Conservation (phyloP, 2,113 vertebrate species). For the Sminthopsis crassicaudata region DNA sequence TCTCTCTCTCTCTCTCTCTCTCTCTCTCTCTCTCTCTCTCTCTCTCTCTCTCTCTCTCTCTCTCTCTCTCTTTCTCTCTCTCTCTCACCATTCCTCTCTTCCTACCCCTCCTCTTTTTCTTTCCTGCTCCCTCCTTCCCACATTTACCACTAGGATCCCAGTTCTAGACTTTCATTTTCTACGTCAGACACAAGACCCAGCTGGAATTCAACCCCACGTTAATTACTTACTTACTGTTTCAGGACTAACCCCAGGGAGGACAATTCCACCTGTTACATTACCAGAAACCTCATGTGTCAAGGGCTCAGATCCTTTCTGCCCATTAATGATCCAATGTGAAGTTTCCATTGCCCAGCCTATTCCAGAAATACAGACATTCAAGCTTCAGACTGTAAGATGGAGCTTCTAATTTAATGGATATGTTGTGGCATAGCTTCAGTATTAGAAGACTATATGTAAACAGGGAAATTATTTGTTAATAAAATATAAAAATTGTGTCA, state of each 20-base stretch:
- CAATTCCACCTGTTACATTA: slow-evolving; percentile 22
- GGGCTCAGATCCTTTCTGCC: background rate
- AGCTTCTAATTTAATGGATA: slow-evolving; percentile 30
- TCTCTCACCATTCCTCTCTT: background rate
- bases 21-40: background rate
- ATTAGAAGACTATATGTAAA: background rate
- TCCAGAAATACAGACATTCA: slow-evolving; percentile 8
- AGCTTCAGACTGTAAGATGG: background rate
- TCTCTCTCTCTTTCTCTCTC: background rate
- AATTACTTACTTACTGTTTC: background rate
- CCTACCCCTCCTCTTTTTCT: background rate
- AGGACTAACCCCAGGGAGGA: slow-evolving; percentile 20
- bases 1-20: background rate
- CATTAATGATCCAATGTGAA: background rate
- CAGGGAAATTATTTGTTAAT: background rate
- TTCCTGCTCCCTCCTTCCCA: no score
- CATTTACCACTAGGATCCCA: background rate
- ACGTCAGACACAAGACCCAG: background rate
- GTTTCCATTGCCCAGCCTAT: background rate
- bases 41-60: background rate
- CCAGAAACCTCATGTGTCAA: background rate
- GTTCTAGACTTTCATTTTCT: slow-evolving; percentile 5
- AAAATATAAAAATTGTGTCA: background rate
- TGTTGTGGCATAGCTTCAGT: slow-evolving; percentile 31
- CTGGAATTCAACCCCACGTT: background rate